Evolutionary conservation across 2,113 vertebrate genomes (phyloP).

Genomic region (Spheniscus mendiculus): DNA sequence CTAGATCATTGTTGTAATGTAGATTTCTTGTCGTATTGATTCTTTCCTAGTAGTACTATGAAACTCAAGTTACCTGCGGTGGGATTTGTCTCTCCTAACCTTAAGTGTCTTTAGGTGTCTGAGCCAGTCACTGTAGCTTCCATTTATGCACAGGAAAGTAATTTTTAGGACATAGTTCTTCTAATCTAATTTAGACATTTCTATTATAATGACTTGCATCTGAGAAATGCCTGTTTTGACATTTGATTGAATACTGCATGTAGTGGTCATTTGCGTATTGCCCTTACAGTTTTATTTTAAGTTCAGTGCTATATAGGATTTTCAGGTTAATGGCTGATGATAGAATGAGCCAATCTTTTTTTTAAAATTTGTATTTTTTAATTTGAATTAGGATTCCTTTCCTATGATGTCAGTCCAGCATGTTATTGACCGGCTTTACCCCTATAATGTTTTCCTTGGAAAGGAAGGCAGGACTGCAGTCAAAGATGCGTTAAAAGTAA

Average conservation of each 20-base stretch:
- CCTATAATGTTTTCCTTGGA: constrained; percentile 85
- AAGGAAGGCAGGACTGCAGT: constrained; percentile 90
- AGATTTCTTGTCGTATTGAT: neutral
- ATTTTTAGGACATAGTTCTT: neutral
- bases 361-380: neutral
- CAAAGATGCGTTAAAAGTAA: constrained; percentile 86
- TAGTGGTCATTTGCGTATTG: neutral
- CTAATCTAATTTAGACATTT: neutral
- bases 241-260: neutral
- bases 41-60: neutral
- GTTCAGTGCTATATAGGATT: neutral
- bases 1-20: neutral
- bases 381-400: constrained; percentile 81
- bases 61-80: neutral
- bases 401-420: constrained; percentile 87
- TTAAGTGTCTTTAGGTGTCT: neutral
- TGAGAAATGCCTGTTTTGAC: neutral
- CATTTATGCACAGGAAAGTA: neutral
- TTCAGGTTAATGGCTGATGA: neutral
- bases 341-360: neutral
- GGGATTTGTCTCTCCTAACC: neutral
- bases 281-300: neutral
- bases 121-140: neutral
- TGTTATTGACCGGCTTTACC: constrained; percentile 88
- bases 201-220: neutral